A percentile compares a stretch with the other conserved stretches of the same genome.
Evolutionary conservation across 1,140 invertebrate genomes (phyloP).

Genomic region (Lerema accius): DNA sequence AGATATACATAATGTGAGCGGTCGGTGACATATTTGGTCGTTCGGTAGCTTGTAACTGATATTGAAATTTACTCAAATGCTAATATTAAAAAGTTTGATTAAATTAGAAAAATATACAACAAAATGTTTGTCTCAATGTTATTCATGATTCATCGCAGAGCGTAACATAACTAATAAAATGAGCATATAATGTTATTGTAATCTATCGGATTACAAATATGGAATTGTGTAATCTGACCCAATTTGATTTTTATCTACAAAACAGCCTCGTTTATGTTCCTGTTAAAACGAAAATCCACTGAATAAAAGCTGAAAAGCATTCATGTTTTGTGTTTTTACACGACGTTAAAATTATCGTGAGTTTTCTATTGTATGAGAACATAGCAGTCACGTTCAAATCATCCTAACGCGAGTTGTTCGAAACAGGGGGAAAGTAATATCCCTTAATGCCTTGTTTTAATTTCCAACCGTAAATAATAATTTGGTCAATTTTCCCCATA

Average conservation of each 20-base stretch:
- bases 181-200: too few species aligned
- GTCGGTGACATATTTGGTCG: too few species aligned
- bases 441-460: constrained; percentile 73
- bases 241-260: background rate
- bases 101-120: too few species aligned
- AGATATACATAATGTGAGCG: too few species aligned
- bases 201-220: too few species aligned
- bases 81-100: too few species aligned
- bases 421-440: constrained; percentile 67
- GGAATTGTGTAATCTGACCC: background rate
- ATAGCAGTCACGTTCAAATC: constrained; percentile 30
- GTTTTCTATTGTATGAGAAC: background rate
- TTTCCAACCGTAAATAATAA: constrained; percentile 80
- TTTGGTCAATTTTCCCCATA: constrained; percentile 78
- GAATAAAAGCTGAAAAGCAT: background rate
- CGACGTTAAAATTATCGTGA: background rate
- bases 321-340: background rate
- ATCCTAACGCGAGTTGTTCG: constrained; percentile 44
- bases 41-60: too few species aligned
- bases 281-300: background rate
- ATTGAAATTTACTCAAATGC: too few species aligned
- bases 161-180: too few species aligned
- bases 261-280: background rate
- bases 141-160: too few species aligned
- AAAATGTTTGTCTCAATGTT: too few species aligned